Base-by-base conservation (phyloP, 2,113 vertebrate genomes). In the Aegotheles bennettii region DNA sequence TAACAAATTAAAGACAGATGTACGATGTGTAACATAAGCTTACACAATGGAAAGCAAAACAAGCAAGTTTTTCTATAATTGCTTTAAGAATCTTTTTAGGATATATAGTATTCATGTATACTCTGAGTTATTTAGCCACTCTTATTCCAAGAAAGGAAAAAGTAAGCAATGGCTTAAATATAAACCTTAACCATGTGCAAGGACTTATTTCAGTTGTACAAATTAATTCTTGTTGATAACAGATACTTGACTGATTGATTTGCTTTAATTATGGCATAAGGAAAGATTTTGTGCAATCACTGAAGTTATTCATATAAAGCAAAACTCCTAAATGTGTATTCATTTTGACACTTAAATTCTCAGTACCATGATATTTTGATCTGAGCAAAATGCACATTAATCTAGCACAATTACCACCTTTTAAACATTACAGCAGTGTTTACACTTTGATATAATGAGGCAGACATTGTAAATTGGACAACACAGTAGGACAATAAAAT, bases 221-320 rank as follows among this genome's bases (percentile, higher is more conserved):
- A 84, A 91, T 83, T 87, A 94, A 93, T 90, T 88, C 36, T 78
- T 29, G 17, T 26, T 96, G 79, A 38, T 89, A 91, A 95, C 40
- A 79, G 77, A 87, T 70, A 91, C 25, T 59, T 65, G 51, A 78
- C 35, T 76, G 82, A 91, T 45, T 35, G 43, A 82, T 51, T 96
- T 84, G 68, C 68, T 95, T 84, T 88, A 18, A 76, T 86, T 93
- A 43, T 36, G 38, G 24, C 84, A 88, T 29, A 77, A 64, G 81
- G 26, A 73, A 84, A n/a, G 20, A 59, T 26, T 42, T 53, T 53
- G 42, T 60, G 65, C 59, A 78, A 40, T 86, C 67, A 67, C n/a
- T 78, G 40, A n/a, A 31, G 47, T 53, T 51, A 38, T 67, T 63
- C 4, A 25, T 57, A 68, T 21, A 88, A 33, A 82, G 78, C 29